Evolutionary conservation across 2,888 invertebrate genomes (phyloP), one percentile per base, ranked within the genome.

Genomic region (Catocala fraxini): DNA sequence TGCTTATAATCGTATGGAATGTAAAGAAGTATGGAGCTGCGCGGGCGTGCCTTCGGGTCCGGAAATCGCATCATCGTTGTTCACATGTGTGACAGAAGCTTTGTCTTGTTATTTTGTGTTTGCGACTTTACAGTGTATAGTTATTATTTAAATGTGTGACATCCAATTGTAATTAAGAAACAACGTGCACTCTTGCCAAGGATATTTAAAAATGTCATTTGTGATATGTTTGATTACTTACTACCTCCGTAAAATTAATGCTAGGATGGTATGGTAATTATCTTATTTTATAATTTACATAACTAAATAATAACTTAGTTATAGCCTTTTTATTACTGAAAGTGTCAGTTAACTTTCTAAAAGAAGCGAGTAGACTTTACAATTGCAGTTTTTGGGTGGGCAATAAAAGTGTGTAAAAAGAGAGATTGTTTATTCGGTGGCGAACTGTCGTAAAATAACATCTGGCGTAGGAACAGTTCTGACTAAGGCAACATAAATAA

Each of bases 11-110:
- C 96, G 94, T 98, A 98, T 98, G 98, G 98, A 98, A 98, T 98
- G 98, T 98, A 98, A 98, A 98, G 98, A 98, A 98, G 98, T 98
- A 97, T 97, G 97, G 97, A 97, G 97, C 96, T 95, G 93, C 94
- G 93, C 92, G 89, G 94, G 93, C 91, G 90, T 89, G 84, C 80
- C 91, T 81, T 75, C 91, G 79, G 75, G 71, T 81, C 81, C 76
- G 80, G 85, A 87, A 75, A 82, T 77, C 75, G 74, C 79, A 80
- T 81, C 81, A 77, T 73, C 77, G 68, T 74, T 75, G 69, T 75
- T 77, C 75, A 81, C 81, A 82, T 82, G 79, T 85, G 87, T 85
- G 81, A 81, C 73, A 71, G 78, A 81, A 74, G 73, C 73, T 77
- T 74, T 77, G 73, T 74, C 69, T 75, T 73, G 73, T 79, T 75